Conservation (phyloP, 2,797 vertebrate genomes). For the Setipinna tenuifilis region DNA sequence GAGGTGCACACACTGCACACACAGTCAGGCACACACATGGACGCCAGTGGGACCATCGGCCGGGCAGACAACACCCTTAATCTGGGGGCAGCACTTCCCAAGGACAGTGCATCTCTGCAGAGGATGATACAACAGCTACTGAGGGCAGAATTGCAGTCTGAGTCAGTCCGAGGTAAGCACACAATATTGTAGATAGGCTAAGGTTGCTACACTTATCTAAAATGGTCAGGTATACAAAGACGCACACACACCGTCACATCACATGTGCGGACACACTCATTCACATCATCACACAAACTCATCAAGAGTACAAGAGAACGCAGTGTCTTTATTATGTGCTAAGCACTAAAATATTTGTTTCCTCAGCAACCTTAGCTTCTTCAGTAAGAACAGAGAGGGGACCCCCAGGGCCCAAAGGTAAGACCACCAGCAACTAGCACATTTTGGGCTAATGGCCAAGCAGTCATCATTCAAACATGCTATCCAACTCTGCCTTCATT, state of each 20-base stretch:
- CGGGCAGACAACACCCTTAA: conserved; percentile 47
- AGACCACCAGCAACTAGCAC: conserved; percentile 19
- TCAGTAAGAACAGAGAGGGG: conserved; percentile 69
- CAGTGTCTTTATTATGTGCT: background rate
- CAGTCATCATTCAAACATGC: background rate
- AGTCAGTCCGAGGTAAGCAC: conserved; percentile 79
- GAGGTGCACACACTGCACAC: conserved; percentile 43
- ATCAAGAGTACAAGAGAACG: background rate
- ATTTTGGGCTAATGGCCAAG: background rate
- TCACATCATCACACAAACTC: background rate
- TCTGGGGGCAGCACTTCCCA: conserved; percentile 40
- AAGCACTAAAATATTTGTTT: conserved; percentile 28
- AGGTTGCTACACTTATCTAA: too few species aligned
- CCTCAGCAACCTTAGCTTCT: conserved; percentile 62
- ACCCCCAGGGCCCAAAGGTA: conserved; percentile 89
- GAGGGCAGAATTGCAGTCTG: conserved; percentile 75
- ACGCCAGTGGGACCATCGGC: conserved; percentile 17
- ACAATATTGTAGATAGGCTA: background rate
- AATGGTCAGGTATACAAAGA: background rate
- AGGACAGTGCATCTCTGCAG: conserved; percentile 59
- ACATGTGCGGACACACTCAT: conserved; percentile 26
- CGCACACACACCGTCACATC: conserved; percentile 32
- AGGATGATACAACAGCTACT: conserved; percentile 75
- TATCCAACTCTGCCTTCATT: background rate
- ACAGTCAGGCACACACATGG: conserved; percentile 4